Conservation (phyloP, 1,140 invertebrate genomes). For the Calycopis cecrops region DNA sequence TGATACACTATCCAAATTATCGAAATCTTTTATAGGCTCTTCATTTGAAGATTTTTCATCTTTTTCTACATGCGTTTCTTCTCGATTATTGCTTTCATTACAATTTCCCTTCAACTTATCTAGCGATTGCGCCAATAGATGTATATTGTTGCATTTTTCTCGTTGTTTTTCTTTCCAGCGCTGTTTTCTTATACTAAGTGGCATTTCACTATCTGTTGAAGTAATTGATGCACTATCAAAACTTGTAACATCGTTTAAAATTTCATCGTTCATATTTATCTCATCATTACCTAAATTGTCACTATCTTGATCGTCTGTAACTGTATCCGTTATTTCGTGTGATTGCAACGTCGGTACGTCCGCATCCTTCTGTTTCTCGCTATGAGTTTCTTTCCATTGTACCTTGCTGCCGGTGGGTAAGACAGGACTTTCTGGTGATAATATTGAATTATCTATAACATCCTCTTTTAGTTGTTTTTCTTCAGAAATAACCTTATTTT, state of each 20-base stretch:
- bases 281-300: too few relatives aligned
- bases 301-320: too few relatives aligned
- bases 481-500: too few relatives aligned
- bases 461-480: too few relatives aligned
- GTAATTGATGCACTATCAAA: background rate
- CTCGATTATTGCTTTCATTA: background rate
- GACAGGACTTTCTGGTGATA: too few relatives aligned
- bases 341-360: too few relatives aligned
- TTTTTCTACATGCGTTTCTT: background rate
- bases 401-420: too few relatives aligned
- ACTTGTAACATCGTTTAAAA: background rate
- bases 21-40: background rate
- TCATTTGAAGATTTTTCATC: background rate
- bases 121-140: background rate
- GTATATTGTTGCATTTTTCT: background rate
- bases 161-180: slow-evolving; percentile 5
- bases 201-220: slow-evolving; percentile 1
- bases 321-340: too few relatives aligned
- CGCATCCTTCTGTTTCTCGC: too few relatives aligned
- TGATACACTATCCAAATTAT: slow-evolving; percentile 43
- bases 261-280: too few relatives aligned
- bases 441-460: too few relatives aligned
- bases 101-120: background rate
- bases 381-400: too few relatives aligned
- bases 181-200: background rate